Base-by-base conservation (phyloP, 2,113 vertebrate genomes). In the Columbina picui region DNA sequence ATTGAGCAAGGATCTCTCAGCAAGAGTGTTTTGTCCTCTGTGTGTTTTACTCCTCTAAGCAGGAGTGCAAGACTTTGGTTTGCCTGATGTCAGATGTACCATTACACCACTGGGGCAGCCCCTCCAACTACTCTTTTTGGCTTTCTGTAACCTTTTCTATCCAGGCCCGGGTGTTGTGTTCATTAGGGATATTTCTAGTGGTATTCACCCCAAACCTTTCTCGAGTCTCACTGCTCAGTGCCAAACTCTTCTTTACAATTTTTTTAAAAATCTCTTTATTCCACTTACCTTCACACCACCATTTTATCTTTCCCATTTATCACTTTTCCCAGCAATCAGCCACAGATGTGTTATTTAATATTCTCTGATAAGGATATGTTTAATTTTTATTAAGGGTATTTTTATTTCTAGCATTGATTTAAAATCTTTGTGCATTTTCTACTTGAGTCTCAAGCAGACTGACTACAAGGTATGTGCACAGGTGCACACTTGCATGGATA, bases 21-120 rank as follows among this genome's bases (percentile, higher is more conserved):
- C 8, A 76, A 57, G 8, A 1, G 0, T 26, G 26, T 50, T 55
- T 13, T 16, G 13, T 57, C 25, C 20, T 19, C 23, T 5, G 5
- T 43, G 9, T 20, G 85, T 57, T 39, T 41, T n/a, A 36, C 6
- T 77, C 12, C 21, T 45, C 29, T 65, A 52, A 56, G 5, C 19
- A 22, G 27, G 12, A 50, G 3, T 26, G 12, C 27, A 82, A 68
- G 60, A 6, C 13, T 57, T 3, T 34, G 50, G 10, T 14, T 55
- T 79, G n/a, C 5, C 57, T 61, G 29, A 49, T 29, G 10, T 79
- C 63, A 57, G 23, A 47, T 8, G 4, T 29, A 43, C 6, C 2
- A 17, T n/a, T 52, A 74, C 32, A 55, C 4, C 18, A 39, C 2
- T 1, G 3, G 27, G 4, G 1, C 19, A 80, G 18, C 3, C 19